phyloP scores from a whole-genome alignment of 2,113 vertebrate genomes.

The Hemicordylus capensis region DNA sequence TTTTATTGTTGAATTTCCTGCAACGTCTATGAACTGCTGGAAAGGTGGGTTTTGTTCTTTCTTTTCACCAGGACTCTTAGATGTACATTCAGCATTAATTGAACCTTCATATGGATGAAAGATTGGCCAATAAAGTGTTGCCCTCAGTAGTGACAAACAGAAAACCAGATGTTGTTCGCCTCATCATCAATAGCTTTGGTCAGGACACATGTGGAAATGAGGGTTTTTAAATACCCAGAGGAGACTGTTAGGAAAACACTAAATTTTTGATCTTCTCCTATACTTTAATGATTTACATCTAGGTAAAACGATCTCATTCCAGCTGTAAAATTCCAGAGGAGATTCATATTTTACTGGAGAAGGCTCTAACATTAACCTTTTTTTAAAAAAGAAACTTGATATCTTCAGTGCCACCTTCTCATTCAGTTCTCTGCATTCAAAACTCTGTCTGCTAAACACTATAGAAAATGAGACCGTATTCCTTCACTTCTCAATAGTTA shows the following conservation, averaged over 20 bases:
- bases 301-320: conserved; percentile 15
- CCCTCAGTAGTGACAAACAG: conserved; percentile 9
- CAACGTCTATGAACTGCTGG: not conserved
- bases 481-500: not conserved
- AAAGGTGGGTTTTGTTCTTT: not conserved
- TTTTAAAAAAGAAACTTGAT: conserved; percentile 39
- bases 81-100: conserved; percentile 24
- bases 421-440: conserved; percentile 22
- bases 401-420: not conserved
- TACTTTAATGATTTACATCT: conserved; percentile 4
- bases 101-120: conserved; percentile 17
- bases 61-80: conserved; percentile 6
- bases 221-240: not conserved
- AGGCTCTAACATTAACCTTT: conserved; percentile 23
- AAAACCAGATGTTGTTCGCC: conserved; percentile 26
- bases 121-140: conserved; percentile 21
- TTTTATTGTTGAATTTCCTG: conserved; percentile 11
- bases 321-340: conserved; percentile 12
- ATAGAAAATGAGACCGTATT: not conserved
- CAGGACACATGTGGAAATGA: conserved; percentile 5
- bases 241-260: conserved; percentile 28
- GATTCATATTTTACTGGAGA: conserved; percentile 44
- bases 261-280: conserved; percentile 31
- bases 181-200: conserved; percentile 7
- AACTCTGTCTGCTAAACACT: conserved; percentile 14